phyloP scores from a whole-genome alignment of 1,140 invertebrate genomes.

The Ladona fulva region DNA sequence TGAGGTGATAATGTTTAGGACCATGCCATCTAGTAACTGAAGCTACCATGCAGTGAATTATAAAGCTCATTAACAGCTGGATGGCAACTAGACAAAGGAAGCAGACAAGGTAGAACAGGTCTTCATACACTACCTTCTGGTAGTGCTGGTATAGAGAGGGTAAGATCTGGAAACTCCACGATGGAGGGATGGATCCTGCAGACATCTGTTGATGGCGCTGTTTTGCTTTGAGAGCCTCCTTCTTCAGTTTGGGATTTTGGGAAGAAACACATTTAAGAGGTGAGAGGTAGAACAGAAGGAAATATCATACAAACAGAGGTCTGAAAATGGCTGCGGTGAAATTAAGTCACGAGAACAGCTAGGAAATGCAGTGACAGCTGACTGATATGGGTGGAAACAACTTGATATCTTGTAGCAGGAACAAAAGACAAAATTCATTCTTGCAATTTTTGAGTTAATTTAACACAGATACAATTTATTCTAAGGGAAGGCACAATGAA shows the following conservation, averaged over 20 bases:
- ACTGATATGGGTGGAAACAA: too few species aligned
- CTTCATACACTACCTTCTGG: constrained; percentile 59
- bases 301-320: too few species aligned
- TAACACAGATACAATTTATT: too few species aligned
- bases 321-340: too few species aligned
- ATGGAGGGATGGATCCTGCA: constrained; percentile 44
- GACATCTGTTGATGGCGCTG: constrained; percentile 33
- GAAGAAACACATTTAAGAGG: not conserved
- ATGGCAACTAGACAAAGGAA: constrained; percentile 18
- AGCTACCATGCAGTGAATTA: not conserved
- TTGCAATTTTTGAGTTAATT: too few species aligned
- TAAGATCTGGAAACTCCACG: constrained; percentile 73
- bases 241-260: not conserved
- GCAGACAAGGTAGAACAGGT: not conserved
- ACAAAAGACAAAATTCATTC: too few species aligned
- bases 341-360: too few species aligned
- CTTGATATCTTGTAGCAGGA: too few species aligned
- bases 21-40: not conserved
- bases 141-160: constrained; percentile 70
- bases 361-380: too few species aligned
- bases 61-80: not conserved
- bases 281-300: not conserved
- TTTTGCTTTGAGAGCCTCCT: constrained; percentile 13
- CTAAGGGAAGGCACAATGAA: too few species aligned
- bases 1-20: too few species aligned